Evolutionary conservation across 2,888 invertebrate species (phyloP), one percentile per base, ranked within the genome.

Genomic region (Amphipoea lucens): DNA sequence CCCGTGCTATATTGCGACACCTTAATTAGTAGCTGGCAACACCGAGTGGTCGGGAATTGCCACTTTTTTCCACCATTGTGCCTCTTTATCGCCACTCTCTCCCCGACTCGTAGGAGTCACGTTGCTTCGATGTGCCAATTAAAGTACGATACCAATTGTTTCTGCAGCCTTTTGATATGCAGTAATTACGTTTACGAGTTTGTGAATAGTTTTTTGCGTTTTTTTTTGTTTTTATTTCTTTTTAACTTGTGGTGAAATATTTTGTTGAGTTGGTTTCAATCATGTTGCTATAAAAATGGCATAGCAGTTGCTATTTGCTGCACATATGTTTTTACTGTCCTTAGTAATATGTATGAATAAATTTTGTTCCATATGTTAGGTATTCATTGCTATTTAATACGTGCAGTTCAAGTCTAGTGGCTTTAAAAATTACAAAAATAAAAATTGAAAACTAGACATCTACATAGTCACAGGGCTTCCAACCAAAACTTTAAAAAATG

Each of bases 1-100:
- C 81, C 80, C 85, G 88, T 87, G 91, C 87, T 89, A 90, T 90
- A 90, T 87, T 88, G 92, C 92, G 88, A 92, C 91, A 92, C 92
- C 91, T 94, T 95, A 95, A 95, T 95, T 95, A 95, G 94, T 90
- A 92, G 91, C 91, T 92, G 87, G 91, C 91, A 92, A 91, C 91
- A 92, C 90, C 85, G 87, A 93, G 93, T 92, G 92, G 92, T 90
- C 88, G 92, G 92, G 91, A 93, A 94, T 94, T 94, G 94, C 93
- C 94, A 94, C 95, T 95, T 94, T 93, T 92, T 90, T 89, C 83
- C 88, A 86, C 89, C 82, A 91, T 92, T 92, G 91, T 91, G 81
- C 76, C 84, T 86, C 87, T 88, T 90, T 89, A 90, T 93, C 93
- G 93, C 93, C 93, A 92, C 93, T 94, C 93, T 92, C 68, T 89